phyloP scores from a whole-genome alignment of 1,140 invertebrate genomes.

The Macrostomum lignano region DNA sequence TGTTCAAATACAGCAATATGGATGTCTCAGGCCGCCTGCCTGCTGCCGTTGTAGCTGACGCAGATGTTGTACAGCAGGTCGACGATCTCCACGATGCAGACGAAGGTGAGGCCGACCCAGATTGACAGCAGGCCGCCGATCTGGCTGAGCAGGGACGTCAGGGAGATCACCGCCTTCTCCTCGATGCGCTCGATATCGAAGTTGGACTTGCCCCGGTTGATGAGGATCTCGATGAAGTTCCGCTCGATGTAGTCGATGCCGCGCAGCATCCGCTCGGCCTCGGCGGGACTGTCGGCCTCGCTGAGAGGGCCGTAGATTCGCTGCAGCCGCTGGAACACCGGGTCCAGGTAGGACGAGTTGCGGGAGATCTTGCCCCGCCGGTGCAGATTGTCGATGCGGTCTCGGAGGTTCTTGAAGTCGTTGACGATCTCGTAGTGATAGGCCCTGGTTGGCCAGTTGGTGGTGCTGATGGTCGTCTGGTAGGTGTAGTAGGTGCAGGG shows the following conservation, averaged over 20 bases:
- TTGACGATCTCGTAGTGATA: not conserved
- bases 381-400: not conserved
- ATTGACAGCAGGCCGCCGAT: not conserved
- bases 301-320: not conserved
- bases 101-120: not conserved
- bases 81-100: not conserved
- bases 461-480: conserved; percentile 1
- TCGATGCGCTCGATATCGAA: not conserved
- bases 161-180: not conserved
- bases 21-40: no score
- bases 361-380: no score
- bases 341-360: not conserved
- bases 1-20: no score
- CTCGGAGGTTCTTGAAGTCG: not conserved
- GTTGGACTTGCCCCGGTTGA: not conserved
- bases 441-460: conserved; percentile 1
- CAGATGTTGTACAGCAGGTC: not conserved
- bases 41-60: no score
- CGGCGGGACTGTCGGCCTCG: not conserved
- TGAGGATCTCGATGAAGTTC: not conserved
- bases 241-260: not conserved
- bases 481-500: conserved; percentile 1
- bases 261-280: not conserved
- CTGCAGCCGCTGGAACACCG: not conserved
- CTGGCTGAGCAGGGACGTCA: not conserved